Base-by-base conservation (phyloP, 2,888 invertebrate genomes). In the Athalia circularis region DNA sequence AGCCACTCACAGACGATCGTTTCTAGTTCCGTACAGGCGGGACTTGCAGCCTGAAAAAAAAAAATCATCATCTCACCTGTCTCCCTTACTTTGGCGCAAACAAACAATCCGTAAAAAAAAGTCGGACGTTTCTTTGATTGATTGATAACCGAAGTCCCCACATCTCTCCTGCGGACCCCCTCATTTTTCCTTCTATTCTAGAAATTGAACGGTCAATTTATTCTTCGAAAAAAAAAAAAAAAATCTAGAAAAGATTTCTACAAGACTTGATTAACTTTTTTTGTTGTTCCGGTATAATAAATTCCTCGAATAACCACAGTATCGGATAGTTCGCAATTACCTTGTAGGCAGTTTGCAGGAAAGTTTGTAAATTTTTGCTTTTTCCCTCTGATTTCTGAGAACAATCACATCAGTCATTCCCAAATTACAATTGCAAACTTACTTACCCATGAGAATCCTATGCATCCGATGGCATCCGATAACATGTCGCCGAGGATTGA, bases 401-500 rank as follows among this genome's bases (percentile, higher is more conserved):
- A 9, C 2, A 52, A 9, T 52, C 11, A 7, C 52, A 11, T 9
- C 52, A 11, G 1, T 52, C 3, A 3, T 11, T 7, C n/a, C 13
- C 61, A 15, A 61, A n/a, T 13, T 61, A 7, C 61, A 61, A 61
- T 61, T 61, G 1, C 61, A n/a, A 61, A 79, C 68, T 79, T 62
- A 83, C 90, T 90, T 86, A 97, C 98, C 99, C 99, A 99, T 65
- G 99, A 99, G 91, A 99, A 99, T 87, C 99, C 99, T 85, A 99
- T 96, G 90, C 98, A 98, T 65, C 98, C 99, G 80, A 99, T 96
- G 45, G 98, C 98, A 89, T 97, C 97, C 4, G 97, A 96, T 79
- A 99, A 92, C 98, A 99, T 98, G 88, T 99, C 99, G 4, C 97
- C 99, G 70, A 99, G 92, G 82, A 99, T 98, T 5, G 99, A 98